Percentiles rank a stretch among this genome's conserved stretches.
These are phyloP conservation scores for Procambarus virginalis DNA, from an alignment of 1,140 invertebrate genomes.

Conservation along the genomic window DNA sequence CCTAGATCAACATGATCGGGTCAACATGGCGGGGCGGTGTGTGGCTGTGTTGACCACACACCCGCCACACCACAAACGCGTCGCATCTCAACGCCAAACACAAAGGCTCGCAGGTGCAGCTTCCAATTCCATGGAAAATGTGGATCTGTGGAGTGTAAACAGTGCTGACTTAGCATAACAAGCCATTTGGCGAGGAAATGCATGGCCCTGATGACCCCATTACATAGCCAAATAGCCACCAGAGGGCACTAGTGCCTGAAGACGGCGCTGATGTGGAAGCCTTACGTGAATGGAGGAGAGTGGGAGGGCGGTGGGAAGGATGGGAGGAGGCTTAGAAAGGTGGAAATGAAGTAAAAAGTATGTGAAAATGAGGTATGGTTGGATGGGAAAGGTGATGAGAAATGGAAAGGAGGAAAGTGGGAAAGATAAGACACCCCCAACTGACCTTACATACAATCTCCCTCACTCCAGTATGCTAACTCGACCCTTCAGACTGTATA, in stretches of 20 bases:
- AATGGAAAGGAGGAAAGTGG: too few relatives aligned
- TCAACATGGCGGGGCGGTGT: too few relatives aligned
- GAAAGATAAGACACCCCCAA: too few relatives aligned
- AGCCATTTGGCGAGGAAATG: constrained; percentile 1
- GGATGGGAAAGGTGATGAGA: too few relatives aligned
- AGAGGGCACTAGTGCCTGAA: neutral
- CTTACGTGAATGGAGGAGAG: neutral
- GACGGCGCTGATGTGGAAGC: neutral
- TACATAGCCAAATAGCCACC: neutral
- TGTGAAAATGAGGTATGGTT: too few relatives aligned
- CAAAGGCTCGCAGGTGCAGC: neutral
- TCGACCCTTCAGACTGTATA: too few relatives aligned
- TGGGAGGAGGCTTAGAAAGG: too few relatives aligned
- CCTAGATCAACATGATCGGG: too few relatives aligned
- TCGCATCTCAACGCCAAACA: neutral
- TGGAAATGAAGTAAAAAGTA: too few relatives aligned
- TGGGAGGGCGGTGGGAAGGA: neutral
- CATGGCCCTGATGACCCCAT: neutral
- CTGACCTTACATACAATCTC: too few relatives aligned
- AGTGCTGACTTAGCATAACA: constrained; percentile 13
- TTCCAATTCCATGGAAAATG: neutral
- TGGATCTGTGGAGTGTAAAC: neutral
- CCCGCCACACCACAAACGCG: neutral
- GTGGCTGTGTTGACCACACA: neutral
- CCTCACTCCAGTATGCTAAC: too few relatives aligned